phyloP scores from a whole-genome alignment of 2,113 vertebrate genomes.

The Caloenas nicobarica region DNA sequence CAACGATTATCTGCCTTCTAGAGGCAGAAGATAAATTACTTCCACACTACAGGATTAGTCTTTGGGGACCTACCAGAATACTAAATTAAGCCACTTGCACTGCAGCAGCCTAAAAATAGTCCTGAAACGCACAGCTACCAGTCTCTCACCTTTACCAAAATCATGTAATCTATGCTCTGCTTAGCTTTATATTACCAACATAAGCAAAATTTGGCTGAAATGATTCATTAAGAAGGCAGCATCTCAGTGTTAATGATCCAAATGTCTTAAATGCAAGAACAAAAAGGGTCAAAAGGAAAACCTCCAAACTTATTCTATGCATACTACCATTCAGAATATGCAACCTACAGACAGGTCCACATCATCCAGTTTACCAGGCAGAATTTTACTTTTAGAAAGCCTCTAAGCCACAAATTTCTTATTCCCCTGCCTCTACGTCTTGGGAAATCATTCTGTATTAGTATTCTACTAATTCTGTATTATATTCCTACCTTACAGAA shows the following conservation, averaged over 20 bases:
- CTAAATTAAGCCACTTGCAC: background rate
- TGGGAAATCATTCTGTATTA: background rate
- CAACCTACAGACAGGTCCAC: background rate
- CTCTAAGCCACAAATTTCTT: background rate
- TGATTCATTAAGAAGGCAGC: background rate
- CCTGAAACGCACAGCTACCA: background rate
- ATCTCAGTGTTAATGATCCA: background rate
- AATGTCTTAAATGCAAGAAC: background rate
- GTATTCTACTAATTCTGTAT: background rate
- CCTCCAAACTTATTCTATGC: fast-evolving
- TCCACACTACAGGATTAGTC: background rate
- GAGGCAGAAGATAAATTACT: background rate
- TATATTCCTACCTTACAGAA: background rate
- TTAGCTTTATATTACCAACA: background rate
- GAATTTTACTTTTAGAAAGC: background rate
- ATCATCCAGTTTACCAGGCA: background rate
- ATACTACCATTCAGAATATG: fast-evolving
- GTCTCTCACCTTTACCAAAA: background rate
- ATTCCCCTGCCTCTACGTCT: background rate
- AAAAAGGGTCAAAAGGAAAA: background rate
- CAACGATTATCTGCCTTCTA: background rate
- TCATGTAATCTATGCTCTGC: background rate
- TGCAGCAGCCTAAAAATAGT: background rate
- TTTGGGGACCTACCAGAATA: background rate
- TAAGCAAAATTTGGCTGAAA: background rate